A percentile compares a stretch with the other conserved stretches of the same genome.
Conservation (phyloP, 2,797 vertebrate genomes). For the Hydrophis major region DNA sequence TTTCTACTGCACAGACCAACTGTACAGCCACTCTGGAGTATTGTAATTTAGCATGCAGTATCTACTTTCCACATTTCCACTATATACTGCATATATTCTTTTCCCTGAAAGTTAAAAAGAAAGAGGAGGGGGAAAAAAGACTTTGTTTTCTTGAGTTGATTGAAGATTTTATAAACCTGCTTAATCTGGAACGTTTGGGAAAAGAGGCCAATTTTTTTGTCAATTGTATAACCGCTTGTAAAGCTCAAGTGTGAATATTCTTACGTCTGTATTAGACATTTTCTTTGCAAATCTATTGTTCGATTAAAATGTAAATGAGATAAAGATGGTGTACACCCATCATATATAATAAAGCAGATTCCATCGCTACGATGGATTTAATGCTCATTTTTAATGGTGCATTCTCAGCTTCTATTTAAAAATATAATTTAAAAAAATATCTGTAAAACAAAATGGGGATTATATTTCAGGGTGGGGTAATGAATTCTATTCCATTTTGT, state of each 20-base stretch:
- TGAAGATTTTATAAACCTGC: constrained; percentile 83
- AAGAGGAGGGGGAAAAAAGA: constrained; percentile 54
- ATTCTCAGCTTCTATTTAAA: constrained; percentile 94
- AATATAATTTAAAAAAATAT: constrained; percentile 86
- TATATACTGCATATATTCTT: constrained; percentile 82
- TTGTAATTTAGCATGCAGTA: constrained; percentile 90
- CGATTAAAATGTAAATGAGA: constrained; percentile 98
- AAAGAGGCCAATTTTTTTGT: constrained; percentile 84
- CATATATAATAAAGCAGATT: constrained; percentile 96
- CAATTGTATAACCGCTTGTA: constrained; percentile 90
- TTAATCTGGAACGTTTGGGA: constrained; percentile 81
- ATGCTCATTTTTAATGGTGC: constrained; percentile 91
- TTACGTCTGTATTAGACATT: constrained; percentile 99
- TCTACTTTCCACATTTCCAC: constrained; percentile 87
- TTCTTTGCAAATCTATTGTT: constrained; percentile 99
- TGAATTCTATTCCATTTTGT: constrained; percentile 93
- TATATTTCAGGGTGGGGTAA: constrained; percentile 75
- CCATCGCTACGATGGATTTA: constrained; percentile 97
- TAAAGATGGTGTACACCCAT: constrained; percentile 98
- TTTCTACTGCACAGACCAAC: constrained; percentile 94
- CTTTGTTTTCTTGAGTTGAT: constrained; percentile 78
- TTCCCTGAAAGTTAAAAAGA: constrained; percentile 81
- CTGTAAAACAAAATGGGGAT: constrained; percentile 82
- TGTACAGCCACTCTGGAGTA: constrained; percentile 92
- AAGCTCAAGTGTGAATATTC: constrained; percentile 94